These are phyloP conservation scores for Macrochelys suwanniensis DNA, from an alignment of 2,797 vertebrate species.

Conservation along the genomic window DNA sequence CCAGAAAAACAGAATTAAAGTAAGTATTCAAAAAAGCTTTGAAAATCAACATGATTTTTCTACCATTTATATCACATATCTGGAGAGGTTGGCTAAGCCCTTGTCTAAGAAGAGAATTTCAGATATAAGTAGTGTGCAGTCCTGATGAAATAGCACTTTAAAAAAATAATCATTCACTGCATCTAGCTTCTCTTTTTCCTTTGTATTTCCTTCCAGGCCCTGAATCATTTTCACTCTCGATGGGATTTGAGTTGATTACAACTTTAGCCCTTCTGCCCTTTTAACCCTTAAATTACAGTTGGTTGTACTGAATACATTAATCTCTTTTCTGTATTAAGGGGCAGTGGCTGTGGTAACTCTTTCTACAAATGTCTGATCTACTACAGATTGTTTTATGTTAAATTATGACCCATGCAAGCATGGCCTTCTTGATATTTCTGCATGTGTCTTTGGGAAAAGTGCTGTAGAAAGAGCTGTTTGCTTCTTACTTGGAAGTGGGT, in stretches of 20 bases:
- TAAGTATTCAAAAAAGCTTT: conserved; percentile 6
- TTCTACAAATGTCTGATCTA: neutral
- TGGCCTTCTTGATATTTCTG: neutral
- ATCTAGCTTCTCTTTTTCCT: conserved; percentile 14
- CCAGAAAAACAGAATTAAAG: conserved; percentile 37
- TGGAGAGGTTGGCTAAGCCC: neutral
- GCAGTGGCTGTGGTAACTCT: neutral
- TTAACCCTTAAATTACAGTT: neutral
- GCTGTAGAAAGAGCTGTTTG: neutral
- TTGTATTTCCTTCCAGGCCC: neutral
- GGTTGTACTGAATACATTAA: conserved; percentile 11
- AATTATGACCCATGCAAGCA: neutral
- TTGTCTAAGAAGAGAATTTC: conserved; percentile 18
- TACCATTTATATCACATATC: conserved; percentile 1
- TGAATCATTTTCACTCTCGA: conserved; percentile 2
- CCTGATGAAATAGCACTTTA: neutral
- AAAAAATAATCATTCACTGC: neutral
- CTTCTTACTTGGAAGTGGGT: neutral
- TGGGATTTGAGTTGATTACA: conserved; percentile 26
- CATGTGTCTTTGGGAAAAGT: neutral
- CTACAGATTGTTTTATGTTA: neutral
- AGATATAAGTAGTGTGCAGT: neutral
- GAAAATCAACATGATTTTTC: neutral
- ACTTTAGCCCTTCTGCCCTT: neutral
- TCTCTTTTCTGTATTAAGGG: neutral